Evolutionary conservation across 2,888 invertebrate species (phyloP).

Genomic region (Drosophila subsilvestris): DNA sequence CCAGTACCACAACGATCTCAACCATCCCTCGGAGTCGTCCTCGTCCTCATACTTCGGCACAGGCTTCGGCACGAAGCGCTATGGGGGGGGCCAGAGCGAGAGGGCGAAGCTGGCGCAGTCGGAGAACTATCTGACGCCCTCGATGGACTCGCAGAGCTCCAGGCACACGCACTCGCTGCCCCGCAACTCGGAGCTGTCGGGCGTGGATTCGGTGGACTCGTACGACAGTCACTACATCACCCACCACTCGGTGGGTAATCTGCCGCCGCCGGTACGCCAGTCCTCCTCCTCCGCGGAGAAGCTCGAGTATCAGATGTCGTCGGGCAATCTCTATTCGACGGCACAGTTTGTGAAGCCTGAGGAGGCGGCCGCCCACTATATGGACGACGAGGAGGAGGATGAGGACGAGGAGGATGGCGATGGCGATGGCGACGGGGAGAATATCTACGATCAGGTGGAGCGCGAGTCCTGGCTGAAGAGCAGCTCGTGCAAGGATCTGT

Average conservation of each 20-base stretch:
- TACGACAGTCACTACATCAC: slow-evolving; percentile 84
- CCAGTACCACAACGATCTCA: slow-evolving; percentile 82
- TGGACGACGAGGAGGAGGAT: slow-evolving; percentile 78
- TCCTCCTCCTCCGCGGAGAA: slow-evolving; percentile 81
- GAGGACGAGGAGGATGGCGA: slow-evolving; percentile 64
- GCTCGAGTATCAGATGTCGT: slow-evolving; percentile 86
- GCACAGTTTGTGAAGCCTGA: slow-evolving; percentile 77
- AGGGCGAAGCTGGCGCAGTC: slow-evolving; percentile 80
- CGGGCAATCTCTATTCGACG: slow-evolving; percentile 86
- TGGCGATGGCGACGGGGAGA: slow-evolving; percentile 78
- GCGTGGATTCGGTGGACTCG: slow-evolving; percentile 84
- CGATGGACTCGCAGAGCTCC: slow-evolving; percentile 82
- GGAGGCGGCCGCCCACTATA: slow-evolving; percentile 68
- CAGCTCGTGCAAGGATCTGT: slow-evolving; percentile 92
- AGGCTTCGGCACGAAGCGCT: slow-evolving; percentile 78
- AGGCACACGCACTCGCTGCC: slow-evolving; percentile 83
- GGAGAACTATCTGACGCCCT: slow-evolving; percentile 82
- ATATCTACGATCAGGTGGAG: slow-evolving; percentile 82
- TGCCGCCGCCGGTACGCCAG: slow-evolving; percentile 48
- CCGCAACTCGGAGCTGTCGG: slow-evolving; percentile 83
- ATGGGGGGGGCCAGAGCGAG: slow-evolving; percentile 62
- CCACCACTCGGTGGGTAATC: slow-evolving; percentile 79
- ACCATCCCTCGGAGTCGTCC: slow-evolving; percentile 83
- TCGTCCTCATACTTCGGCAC: slow-evolving; percentile 83
- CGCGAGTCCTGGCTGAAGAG: slow-evolving; percentile 89